Conservation (phyloP, 2,888 invertebrate genomes). For the Chymomyza caudatula region DNA sequence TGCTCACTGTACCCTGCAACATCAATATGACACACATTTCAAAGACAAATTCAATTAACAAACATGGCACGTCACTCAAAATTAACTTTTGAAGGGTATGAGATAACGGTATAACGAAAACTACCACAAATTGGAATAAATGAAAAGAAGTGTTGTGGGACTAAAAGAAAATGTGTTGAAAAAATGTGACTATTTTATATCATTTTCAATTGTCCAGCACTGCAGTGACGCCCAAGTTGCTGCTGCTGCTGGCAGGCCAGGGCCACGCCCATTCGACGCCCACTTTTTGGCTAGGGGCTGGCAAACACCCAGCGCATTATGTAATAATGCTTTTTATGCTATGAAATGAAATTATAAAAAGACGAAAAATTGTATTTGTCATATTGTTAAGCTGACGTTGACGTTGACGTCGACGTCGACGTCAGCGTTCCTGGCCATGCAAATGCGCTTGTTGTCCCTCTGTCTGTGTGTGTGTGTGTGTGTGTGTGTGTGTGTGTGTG, state of each 20-base stretch:
- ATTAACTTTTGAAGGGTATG: constrained; percentile 46
- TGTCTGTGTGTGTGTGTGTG: too few species aligned
- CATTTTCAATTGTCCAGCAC: constrained; percentile 64
- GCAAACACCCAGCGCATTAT: constrained; percentile 59
- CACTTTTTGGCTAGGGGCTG: constrained; percentile 6
- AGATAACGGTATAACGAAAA: constrained; percentile 62
- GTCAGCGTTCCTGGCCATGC: constrained; percentile 2
- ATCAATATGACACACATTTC: constrained; percentile 45
- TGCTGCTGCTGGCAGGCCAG: too few species aligned
- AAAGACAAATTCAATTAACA: constrained; percentile 67
- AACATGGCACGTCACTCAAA: constrained; percentile 71
- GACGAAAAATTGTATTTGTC: constrained; percentile 71
- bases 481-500: too few species aligned
- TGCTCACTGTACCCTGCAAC: constrained; percentile 60
- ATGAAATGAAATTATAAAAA: constrained; percentile 8
- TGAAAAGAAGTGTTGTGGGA: constrained; percentile 7
- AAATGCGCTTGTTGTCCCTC: too few species aligned
- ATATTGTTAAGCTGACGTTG: constrained; percentile 69
- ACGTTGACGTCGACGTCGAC: constrained; percentile 18
- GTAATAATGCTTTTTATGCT: constrained; percentile 56
- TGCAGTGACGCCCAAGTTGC: constrained; percentile 50
- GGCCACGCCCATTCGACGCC: constrained; percentile 31
- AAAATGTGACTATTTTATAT: constrained; percentile 55
- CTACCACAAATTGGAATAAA: constrained; percentile 39
- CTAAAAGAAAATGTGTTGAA: constrained; percentile 7